These are phyloP conservation scores for Chelmon rostratus DNA, from an alignment of 2,797 vertebrate genomes.

Conservation along the genomic window DNA sequence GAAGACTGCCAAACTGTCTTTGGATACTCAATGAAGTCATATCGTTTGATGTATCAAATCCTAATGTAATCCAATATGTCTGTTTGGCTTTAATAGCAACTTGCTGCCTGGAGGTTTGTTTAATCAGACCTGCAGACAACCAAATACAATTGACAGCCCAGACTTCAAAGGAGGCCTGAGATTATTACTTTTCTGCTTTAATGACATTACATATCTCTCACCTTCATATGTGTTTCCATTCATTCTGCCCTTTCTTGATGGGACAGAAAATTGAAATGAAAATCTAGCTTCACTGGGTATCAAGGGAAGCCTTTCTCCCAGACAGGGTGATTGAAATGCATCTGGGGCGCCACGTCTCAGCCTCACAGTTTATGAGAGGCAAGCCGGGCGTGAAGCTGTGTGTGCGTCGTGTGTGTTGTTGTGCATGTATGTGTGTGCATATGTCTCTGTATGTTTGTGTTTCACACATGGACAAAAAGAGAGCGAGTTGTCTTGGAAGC, in stretches of 20 bases:
- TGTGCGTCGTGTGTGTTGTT: slow-evolving; percentile 4
- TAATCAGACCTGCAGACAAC: slow-evolving; percentile 62
- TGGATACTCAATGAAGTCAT: slow-evolving; percentile 7
- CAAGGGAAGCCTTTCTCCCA: slow-evolving; percentile 42
- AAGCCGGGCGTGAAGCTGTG: background rate
- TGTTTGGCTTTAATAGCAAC: slow-evolving; percentile 43
- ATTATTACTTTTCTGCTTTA: slow-evolving; percentile 68
- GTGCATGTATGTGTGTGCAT: background rate
- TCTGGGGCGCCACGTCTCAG: slow-evolving; percentile 30
- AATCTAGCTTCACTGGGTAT: slow-evolving; percentile 27
- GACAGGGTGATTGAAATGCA: slow-evolving; percentile 60
- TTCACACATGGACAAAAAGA: background rate
- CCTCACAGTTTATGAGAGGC: slow-evolving; percentile 14
- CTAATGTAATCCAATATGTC: slow-evolving; percentile 53
- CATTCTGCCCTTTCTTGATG: slow-evolving; percentile 32
- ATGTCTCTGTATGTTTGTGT: background rate
- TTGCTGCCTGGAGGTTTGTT: slow-evolving; percentile 48
- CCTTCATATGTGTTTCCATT: slow-evolving; percentile 43
- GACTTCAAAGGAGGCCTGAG: slow-evolving; percentile 61
- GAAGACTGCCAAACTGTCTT: background rate
- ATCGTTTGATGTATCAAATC: slow-evolving; percentile 59
- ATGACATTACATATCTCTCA: slow-evolving; percentile 57
- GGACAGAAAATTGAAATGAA: slow-evolving; percentile 57
- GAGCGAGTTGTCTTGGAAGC: background rate
- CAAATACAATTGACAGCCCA: slow-evolving; percentile 49